Percentiles rank a stretch among this genome's conserved stretches.
These are phyloP conservation scores for Neotragus pygmaeus DNA, from an alignment of 2,113 vertebrate species.

Conservation along the genomic window DNA sequence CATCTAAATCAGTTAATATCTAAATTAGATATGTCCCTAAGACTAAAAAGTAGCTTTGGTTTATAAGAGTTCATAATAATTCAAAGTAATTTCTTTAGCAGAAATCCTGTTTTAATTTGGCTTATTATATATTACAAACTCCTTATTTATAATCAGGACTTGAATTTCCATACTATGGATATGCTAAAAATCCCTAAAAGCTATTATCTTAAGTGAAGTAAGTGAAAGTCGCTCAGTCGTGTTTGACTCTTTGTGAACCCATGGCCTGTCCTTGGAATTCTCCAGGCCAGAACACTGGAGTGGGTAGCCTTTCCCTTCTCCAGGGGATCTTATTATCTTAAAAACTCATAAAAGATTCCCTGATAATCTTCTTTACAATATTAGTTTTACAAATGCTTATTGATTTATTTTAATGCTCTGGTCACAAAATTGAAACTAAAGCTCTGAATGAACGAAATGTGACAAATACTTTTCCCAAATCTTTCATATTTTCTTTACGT, in stretches of 20 bases:
- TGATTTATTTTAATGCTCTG: neutral
- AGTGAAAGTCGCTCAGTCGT: neutral
- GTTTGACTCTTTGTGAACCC: neutral
- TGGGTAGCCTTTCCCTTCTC: neutral
- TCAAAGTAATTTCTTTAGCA: slow-evolving; percentile 39
- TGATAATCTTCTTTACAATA: neutral
- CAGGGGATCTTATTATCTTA: neutral
- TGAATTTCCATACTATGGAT: slow-evolving; percentile 21
- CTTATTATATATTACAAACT: slow-evolving; percentile 9
- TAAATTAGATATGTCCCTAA: neutral
- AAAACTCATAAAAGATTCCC: neutral
- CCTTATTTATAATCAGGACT: neutral
- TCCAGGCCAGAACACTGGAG: neutral
- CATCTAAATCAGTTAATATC: slow-evolving; percentile 11
- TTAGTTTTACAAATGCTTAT: neutral
- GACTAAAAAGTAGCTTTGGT: neutral
- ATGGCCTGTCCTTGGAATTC: neutral
- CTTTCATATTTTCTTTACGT: neutral
- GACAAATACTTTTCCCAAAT: neutral
- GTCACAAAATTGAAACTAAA: neutral
- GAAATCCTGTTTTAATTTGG: neutral
- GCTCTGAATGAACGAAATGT: neutral
- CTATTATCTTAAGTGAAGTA: neutral
- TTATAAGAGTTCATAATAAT: neutral
- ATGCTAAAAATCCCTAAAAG: neutral